Percentiles rank a stretch among this genome's conserved stretches.
phyloP scores from a whole-genome alignment of 2,113 vertebrate genomes.

The Stomatorhinus ivindoensis region DNA sequence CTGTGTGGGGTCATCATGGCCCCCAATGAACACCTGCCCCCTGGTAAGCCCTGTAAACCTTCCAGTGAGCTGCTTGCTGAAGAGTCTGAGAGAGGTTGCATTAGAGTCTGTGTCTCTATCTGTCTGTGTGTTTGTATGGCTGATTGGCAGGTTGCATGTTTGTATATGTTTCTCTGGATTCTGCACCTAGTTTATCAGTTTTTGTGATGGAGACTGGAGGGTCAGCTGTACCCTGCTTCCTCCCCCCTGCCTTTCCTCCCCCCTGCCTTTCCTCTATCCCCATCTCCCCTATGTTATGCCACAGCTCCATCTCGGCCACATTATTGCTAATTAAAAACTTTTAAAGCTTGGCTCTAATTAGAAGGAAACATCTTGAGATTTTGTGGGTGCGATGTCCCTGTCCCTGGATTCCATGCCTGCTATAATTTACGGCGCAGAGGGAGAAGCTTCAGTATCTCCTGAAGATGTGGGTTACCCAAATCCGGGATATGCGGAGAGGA shows the following conservation, averaged over 20 bases:
- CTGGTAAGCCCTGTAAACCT: neutral
- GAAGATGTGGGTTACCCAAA: neutral
- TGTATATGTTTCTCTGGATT: neutral
- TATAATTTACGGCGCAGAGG: neutral
- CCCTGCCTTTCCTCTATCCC: slow-evolving; percentile 29
- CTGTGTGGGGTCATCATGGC: neutral
- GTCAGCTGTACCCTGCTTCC: slow-evolving; percentile 21
- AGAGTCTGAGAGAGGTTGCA: neutral
- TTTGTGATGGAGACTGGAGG: neutral
- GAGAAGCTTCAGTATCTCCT: neutral
- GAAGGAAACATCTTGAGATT: slow-evolving; percentile 21
- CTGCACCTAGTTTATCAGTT: neutral
- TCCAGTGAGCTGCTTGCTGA: neutral
- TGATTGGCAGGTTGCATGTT: neutral
- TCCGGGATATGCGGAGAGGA: neutral
- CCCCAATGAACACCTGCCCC: neutral
- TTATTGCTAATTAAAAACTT: slow-evolving; percentile 48
- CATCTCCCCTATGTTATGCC: neutral
- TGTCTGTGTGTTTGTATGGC: neutral
- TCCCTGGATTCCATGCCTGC: neutral
- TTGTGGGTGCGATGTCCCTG: slow-evolving; percentile 33
- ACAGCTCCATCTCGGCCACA: neutral
- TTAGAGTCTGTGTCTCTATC: neutral
- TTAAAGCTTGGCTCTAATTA: slow-evolving; percentile 36
- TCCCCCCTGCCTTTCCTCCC: slow-evolving; percentile 33